These are phyloP conservation scores for Achlya flavicornis DNA, from an alignment of 2,888 invertebrate species.

Conservation along the genomic window DNA sequence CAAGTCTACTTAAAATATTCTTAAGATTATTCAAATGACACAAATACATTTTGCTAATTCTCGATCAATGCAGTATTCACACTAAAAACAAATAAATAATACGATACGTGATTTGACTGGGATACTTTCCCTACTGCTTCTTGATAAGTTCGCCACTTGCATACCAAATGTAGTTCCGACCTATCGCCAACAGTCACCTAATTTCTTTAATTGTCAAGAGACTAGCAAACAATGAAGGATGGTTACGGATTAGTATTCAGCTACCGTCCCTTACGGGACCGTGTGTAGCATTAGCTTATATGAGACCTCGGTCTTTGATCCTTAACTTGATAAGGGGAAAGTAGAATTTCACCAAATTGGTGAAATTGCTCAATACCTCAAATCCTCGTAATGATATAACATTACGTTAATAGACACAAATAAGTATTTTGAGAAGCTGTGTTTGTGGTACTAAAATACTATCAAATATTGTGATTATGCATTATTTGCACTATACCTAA, in stretches of 20 bases:
- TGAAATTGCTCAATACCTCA: constrained; percentile 26
- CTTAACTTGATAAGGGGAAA: constrained; percentile 67
- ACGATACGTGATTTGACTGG: constrained; percentile 36
- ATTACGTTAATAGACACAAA: neutral
- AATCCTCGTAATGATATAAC: neutral
- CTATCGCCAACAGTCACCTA: constrained; percentile 41
- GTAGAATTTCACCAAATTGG: constrained; percentile 65
- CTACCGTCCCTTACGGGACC: constrained; percentile 46
- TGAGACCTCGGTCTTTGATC: constrained; percentile 59
- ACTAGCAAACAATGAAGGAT: constrained; percentile 44
- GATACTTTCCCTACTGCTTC: constrained; percentile 46
- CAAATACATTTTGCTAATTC: neutral
- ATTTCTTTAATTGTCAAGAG: constrained; percentile 60
- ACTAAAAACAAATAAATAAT: neutral
- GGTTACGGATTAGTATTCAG: constrained; percentile 65
- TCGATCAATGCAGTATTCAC: neutral
- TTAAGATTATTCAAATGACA: neutral
- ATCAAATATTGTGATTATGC: neutral
- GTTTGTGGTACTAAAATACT: neutral
- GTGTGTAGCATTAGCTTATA: constrained; percentile 58
- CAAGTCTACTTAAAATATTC: too few relatives aligned
- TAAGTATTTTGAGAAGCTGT: neutral
- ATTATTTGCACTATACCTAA: too few relatives aligned
- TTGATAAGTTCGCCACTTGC: constrained; percentile 40
- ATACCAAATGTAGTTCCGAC: constrained; percentile 38